A percentile compares a stretch with the other conserved stretches of the same genome.
phyloP scores from a whole-genome alignment of 2,888 invertebrate genomes.

The Calephelis perditalis region DNA sequence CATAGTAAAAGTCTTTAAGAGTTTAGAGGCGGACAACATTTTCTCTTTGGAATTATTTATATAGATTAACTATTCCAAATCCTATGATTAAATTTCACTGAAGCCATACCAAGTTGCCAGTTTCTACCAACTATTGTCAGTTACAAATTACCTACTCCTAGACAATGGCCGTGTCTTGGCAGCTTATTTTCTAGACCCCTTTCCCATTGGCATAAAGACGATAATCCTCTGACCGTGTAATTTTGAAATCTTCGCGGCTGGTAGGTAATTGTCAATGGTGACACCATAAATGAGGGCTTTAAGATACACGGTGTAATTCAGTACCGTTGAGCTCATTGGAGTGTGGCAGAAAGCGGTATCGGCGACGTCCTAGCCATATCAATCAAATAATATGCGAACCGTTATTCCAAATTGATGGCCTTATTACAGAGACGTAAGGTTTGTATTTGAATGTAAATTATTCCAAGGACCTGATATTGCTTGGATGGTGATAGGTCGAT shows the following conservation, averaged over 20 bases:
- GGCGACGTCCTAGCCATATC: conserved; percentile 67
- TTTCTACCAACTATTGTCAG: conserved; percentile 45
- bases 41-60: background rate
- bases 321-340: conserved; percentile 70
- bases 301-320: conserved; percentile 67
- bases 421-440: conserved; percentile 43
- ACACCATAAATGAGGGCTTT: conserved; percentile 66
- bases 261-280: conserved; percentile 59
- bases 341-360: conserved; percentile 70
- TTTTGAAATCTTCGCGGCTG: conserved; percentile 33
- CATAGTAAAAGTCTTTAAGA: no score
- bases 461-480: conserved; percentile 35
- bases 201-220: conserved; percentile 25
- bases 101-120: conserved; percentile 29
- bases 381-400: conserved; percentile 66
- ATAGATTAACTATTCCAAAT: conserved; percentile 8
- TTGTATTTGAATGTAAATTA: conserved; percentile 37
- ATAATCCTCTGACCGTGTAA: conserved; percentile 29
- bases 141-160: conserved; percentile 56
- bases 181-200: conserved; percentile 17
- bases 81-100: conserved; percentile 53
- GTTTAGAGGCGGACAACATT: no score
- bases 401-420: conserved; percentile 34
- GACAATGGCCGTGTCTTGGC: conserved; percentile 42
- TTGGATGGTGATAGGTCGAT: conserved; percentile 67